Percentiles rank a stretch among this genome's conserved stretches.
Conservation (phyloP, 2,888 invertebrate genomes). For the Meloe dianella region DNA sequence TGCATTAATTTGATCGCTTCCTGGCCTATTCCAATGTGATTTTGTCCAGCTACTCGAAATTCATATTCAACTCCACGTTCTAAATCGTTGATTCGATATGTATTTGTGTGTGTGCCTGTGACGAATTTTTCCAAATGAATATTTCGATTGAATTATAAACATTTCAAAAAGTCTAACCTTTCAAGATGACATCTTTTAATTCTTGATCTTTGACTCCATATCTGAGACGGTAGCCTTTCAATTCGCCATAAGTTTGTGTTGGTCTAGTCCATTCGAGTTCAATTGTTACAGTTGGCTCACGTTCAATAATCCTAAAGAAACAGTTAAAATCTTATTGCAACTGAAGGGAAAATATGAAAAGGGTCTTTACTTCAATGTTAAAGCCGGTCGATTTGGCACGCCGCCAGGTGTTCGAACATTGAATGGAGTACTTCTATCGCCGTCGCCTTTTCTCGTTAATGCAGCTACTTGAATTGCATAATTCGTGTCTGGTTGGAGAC, state of each 20-base stretch:
- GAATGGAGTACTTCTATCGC: conserved; percentile 86
- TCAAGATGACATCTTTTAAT: conserved; percentile 74
- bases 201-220: conserved; percentile 87
- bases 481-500: conserved; percentile 92
- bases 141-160: conserved; percentile 14
- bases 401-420: conserved; percentile 92
- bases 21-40: conserved; percentile 93
- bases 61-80: conserved; percentile 96
- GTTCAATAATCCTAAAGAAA: conserved; percentile 73
- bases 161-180: conserved; percentile 58
- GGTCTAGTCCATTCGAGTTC: conserved; percentile 94
- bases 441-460: conserved; percentile 95
- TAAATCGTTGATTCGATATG: conserved; percentile 77
- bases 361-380: conserved; percentile 57
- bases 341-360: conserved; percentile 3
- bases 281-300: conserved; percentile 86
- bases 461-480: conserved; percentile 96
- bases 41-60: conserved; percentile 94
- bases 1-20: conserved; percentile 89
- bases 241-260: conserved; percentile 84
- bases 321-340: conserved; percentile 7
- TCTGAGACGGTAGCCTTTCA: conserved; percentile 84
- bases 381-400: conserved; percentile 83
- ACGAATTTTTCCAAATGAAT: conserved; percentile 13
- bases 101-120: conserved; percentile 66